Evolutionary conservation across 2,797 vertebrate genomes (phyloP), one percentile per base, ranked within the genome.

Genomic region (Melanotaenia maccullochi): DNA sequence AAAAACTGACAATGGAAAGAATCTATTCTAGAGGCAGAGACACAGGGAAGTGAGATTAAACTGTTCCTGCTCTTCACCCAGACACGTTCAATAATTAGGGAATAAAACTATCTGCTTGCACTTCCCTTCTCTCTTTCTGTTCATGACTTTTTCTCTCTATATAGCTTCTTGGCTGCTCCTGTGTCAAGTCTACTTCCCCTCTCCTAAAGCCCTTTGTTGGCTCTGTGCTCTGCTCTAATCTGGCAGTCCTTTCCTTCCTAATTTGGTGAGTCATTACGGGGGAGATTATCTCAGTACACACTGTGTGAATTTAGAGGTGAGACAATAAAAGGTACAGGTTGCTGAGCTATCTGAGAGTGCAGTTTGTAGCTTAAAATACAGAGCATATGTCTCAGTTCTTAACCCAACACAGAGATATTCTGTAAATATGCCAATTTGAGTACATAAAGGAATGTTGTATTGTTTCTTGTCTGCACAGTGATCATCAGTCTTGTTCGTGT

Each of bases 81-180:
- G 65, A 85, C 84, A 79, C 89, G 89, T 85, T 87, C 87, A 84
- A 87, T 93, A 90, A 93, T 92, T 93, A 93, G 89, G 83, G 86
- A 88, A 85, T 83, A 85, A 86, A 85, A 89, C 85, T 86, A 85
- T 85, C 85, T 78, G 83, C 82, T 67, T 76, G 79, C 78, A 67
- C 77, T 82, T 86, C 81, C 76, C 78, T 36, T 38, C 75, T 77
- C 60, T 54, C 66, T 83, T 76, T 83, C 78, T 85, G 71, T 25
- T 73, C 59, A 73, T 79, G 84, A 83, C 81, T 85, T 81, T 78
- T 73, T 67, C 70, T 70, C 44, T 69, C 85, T 80, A 70, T 64
- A 67, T 84, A 56, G 60, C 78, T 82, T 56, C 54, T 16, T 72
- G 24, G 58, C 80, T 16, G 70, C 77, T 83, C 76, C 78, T 80